Evolutionary conservation across 2,113 vertebrate genomes (phyloP), one percentile per base, ranked within the genome.

Genomic region (Toxostoma redivivum): DNA sequence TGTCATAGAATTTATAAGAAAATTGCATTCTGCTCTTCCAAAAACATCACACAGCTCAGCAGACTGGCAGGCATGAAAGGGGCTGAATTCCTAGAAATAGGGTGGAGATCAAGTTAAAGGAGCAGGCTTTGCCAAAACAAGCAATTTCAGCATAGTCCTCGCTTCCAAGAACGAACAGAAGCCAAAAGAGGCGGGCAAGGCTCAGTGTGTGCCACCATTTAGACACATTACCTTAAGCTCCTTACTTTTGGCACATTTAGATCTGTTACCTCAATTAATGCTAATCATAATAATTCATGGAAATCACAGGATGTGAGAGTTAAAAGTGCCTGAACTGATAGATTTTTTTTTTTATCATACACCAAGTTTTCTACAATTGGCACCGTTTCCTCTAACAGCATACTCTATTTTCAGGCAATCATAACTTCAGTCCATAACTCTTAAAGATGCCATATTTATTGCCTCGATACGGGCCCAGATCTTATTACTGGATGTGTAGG

Each of bases 21-120:
- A 95, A 83, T 86, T 73, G 72, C 94, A 88, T 82, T 93, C 37
- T 66, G 67, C 76, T 80, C 58, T 95, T 97, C 81, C 94, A 86
- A 94, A 97, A 97, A 44, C 42, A 96, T 64, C 86, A 87, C 74
- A 42, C 67, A 90, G 62, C 66, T 96, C 66, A 84, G 90, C 94
- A 95, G 86, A 77, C 92, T 93, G 88, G 81, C 95, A 91, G 88
- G 80, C 82, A 72, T 23, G 81, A 66, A 90, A 97, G 83, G 67
- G 88, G 37, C 94, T 87, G 70, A 60, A 60, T 97, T 97, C 94
- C 92, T 97, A 93, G 92, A 97, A 97, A 92, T 10, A 79, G 95
- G 96, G 96, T 93, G 97, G 97, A 93, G 95, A 95, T 91, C 62
- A 40, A 96, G 92, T 90, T 86, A 92, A 96, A 89, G 69, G 84